Base-by-base conservation (phyloP, 1,140 invertebrate species). In the Hylaeus anthracinus region DNA sequence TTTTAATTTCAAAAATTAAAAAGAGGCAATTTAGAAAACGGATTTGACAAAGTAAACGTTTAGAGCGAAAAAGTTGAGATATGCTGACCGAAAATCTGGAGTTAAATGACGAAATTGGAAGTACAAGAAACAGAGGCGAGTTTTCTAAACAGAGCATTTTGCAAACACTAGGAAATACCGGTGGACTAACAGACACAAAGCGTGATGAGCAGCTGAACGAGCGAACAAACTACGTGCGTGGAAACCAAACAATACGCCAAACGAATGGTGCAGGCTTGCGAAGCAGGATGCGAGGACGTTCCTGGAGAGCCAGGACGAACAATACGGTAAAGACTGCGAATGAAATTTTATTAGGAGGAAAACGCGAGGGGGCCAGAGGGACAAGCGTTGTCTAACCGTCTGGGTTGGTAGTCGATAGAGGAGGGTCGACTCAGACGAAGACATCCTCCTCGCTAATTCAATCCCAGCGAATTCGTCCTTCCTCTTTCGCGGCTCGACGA, bases 371-470 rank as follows among this genome's bases (percentile, higher is more conserved):
- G 5, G 48, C 43, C 53, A 14, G 74, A 71, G 60, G 45, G 37
- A 10, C 56, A 39, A 39, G 48, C 65, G 60, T 81, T 67, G 64
- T 43, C 26, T 53, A 15, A 3, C 37, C 51, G 51, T 72, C 48
- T 64, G 60, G n/a, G 3, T 64, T 48, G 10, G 51, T 37, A 43
- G 53, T 2, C 37, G 15, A 9, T 39, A 37, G 45, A 64, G 9
- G 56, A 60, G 53, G 45, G 14, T 15, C 45, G 3, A 9, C 15
- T 37, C 65, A 14, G 67, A 5, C 39, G 5, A 56, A 66, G 39
- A 56, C 14, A 43, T 39, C 3, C 43, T 45, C 1, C 43, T n/a
- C 63, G 75, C 51, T 86, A 78, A 86, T 85, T 78, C 66, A 51
- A 84, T 85, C 64, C 61, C 26, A 71, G 48, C 58, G 64, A 75